Percentiles rank a stretch among this genome's conserved stretches.
These are phyloP conservation scores for Tenthredo livida DNA, from an alignment of 2,888 invertebrate genomes.

Conservation along the genomic window DNA sequence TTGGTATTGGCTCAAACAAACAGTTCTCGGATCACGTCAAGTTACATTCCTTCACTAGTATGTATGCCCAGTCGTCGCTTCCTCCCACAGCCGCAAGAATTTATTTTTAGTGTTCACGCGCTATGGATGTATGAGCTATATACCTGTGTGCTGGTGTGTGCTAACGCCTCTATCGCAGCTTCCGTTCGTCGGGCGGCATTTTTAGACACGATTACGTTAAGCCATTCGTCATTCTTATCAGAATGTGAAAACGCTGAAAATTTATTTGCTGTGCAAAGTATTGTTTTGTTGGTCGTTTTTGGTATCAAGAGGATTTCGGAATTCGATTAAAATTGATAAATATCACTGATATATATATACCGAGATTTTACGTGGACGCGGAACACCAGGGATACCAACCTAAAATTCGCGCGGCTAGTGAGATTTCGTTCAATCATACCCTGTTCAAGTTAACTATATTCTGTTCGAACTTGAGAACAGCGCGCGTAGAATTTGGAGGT, in stretches of 20 bases:
- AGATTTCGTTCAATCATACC: no score
- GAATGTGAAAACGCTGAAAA: background rate
- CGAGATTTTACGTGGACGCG: no score
- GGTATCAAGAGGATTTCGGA: background rate
- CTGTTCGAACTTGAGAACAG: no score
- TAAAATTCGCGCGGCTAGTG: no score
- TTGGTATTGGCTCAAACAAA: background rate
- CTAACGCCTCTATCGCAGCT: background rate
- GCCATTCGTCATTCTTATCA: background rate
- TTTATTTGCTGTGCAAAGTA: background rate
- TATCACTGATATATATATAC: no score
- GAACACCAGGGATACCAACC: no score
- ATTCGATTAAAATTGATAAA: background rate
- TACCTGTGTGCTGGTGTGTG: background rate
- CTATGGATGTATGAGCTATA: background rate
- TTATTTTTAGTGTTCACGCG: constrained; percentile 45
- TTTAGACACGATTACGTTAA: background rate
- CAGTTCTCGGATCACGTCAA: constrained; percentile 17
- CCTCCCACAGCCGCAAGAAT: constrained; percentile 38
- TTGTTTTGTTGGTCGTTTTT: background rate
- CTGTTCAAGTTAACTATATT: no score
- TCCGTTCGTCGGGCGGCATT: background rate
- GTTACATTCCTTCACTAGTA: constrained; percentile 10
- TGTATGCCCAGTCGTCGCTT: background rate
- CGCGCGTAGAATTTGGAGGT: no score